Percentiles rank a stretch among this genome's conserved stretches.
phyloP scores from a whole-genome alignment of 1,140 invertebrate species.

The Drosophila nasuta region DNA sequence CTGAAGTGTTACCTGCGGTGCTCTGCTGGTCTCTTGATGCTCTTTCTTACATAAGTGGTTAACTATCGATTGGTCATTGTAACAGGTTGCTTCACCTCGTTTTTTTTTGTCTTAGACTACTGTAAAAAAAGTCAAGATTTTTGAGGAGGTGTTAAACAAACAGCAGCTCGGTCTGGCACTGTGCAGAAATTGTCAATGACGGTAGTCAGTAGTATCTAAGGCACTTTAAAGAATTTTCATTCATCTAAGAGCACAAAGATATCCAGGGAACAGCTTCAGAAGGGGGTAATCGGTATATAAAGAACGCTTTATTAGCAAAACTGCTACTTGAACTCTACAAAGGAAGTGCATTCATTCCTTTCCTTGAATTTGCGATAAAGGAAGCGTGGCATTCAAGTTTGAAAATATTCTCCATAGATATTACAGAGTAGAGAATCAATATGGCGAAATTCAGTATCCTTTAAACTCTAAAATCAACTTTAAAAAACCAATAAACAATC shows the following conservation, averaged over 20 bases:
- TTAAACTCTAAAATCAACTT: too few relatives aligned
- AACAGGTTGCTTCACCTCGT: slow-evolving; percentile 36
- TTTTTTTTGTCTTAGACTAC: slow-evolving; percentile 12
- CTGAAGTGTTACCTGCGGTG: slow-evolving; percentile 56
- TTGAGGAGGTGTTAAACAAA: slow-evolving; percentile 54
- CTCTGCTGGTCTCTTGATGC: slow-evolving; percentile 21
- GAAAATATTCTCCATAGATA: too few relatives aligned
- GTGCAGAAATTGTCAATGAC: slow-evolving; percentile 36
- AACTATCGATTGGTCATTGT: slow-evolving; percentile 17
- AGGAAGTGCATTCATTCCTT: too few relatives aligned
- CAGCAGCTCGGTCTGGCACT: slow-evolving; percentile 40
- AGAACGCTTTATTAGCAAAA: slow-evolving; percentile 18
- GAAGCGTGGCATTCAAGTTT: too few relatives aligned
- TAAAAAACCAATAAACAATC: too few relatives aligned
- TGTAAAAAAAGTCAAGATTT: slow-evolving; percentile 42
- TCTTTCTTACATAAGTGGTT: slow-evolving; percentile 24
- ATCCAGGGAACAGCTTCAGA: slow-evolving; percentile 11
- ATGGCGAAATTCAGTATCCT: too few relatives aligned
- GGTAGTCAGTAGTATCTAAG: background rate
- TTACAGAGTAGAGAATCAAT: too few relatives aligned
- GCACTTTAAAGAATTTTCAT: slow-evolving; percentile 9
- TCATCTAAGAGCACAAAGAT: slow-evolving; percentile 1
- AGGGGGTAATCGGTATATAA: slow-evolving; percentile 4
- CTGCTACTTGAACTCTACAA: slow-evolving; percentile 10
- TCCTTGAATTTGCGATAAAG: too few relatives aligned